Percentiles rank a stretch among this genome's conserved stretches.
These are phyloP conservation scores for Calliopsis andreniformis DNA, from an alignment of 1,140 invertebrate species.

Conservation along the genomic window DNA sequence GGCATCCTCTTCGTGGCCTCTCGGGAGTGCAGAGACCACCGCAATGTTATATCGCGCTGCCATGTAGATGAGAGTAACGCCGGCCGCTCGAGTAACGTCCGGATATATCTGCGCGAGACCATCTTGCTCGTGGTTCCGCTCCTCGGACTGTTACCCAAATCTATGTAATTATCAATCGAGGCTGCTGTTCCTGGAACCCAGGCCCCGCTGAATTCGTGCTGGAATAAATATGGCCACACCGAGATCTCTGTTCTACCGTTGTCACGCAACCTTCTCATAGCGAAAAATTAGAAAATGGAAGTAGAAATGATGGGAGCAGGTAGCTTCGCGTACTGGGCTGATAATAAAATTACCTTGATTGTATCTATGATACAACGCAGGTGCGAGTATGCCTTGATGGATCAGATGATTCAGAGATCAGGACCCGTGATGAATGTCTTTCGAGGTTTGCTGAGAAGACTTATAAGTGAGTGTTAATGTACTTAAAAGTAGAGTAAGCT, in stretches of 20 bases:
- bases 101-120: slow-evolving; percentile 52
- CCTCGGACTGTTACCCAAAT: slow-evolving; percentile 45
- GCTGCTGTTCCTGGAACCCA: slow-evolving; percentile 42
- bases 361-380: no score
- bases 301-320: no score
- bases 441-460: no score
- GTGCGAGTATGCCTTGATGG: no score
- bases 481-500: no score
- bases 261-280: background rate
- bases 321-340: no score
- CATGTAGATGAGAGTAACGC: slow-evolving; percentile 58
- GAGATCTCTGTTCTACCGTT: background rate
- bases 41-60: slow-evolving; percentile 60
- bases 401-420: no score
- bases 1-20: slow-evolving; percentile 50
- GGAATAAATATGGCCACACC: slow-evolving; percentile 9
- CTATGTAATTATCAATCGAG: slow-evolving; percentile 59
- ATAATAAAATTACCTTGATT: no score
- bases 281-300: no score
- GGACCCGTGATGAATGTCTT: no score
- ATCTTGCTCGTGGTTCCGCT: slow-evolving; percentile 47
- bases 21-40: slow-evolving; percentile 54
- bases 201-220: background rate
- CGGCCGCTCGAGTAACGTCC: slow-evolving; percentile 47
- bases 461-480: no score